Evolutionary conservation across 2,797 vertebrate species (phyloP).

Genomic region (Crax fasciolata): DNA sequence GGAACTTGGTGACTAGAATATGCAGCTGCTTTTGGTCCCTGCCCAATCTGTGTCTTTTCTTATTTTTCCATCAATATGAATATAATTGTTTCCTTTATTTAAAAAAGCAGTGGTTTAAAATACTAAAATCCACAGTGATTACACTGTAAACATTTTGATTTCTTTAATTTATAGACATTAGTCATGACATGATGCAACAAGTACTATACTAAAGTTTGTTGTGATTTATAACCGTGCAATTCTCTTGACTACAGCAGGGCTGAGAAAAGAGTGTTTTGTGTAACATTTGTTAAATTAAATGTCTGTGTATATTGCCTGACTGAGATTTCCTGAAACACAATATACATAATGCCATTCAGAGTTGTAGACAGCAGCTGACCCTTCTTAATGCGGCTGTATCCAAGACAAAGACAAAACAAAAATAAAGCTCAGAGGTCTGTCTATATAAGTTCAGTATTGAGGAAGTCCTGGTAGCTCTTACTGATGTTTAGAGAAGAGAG

Average conservation of each 20-base stretch:
- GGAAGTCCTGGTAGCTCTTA: background rate
- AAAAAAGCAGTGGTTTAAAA: background rate
- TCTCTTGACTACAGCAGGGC: background rate
- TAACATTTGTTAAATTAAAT: background rate
- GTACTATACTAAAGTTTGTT: background rate
- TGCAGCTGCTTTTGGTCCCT: background rate
- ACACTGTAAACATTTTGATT: background rate
- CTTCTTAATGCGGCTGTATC: background rate
- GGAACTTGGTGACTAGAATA: fast-evolving
- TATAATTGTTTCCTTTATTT: background rate
- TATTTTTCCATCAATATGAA: background rate
- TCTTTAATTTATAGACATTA: background rate
- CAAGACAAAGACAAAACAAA: background rate
- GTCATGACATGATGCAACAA: background rate
- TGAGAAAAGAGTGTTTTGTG: background rate
- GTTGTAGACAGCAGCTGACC: background rate
- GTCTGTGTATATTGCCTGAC: background rate
- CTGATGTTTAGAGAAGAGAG: background rate
- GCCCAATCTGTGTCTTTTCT: background rate
- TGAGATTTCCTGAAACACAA: background rate
- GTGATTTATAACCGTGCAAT: background rate
- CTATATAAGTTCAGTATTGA: background rate
- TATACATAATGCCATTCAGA: background rate
- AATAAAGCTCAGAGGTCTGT: background rate
- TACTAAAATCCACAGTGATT: background rate